Evolutionary conservation across 1,140 invertebrate genomes (phyloP).

Genomic region (Drosophila arawakana): DNA sequence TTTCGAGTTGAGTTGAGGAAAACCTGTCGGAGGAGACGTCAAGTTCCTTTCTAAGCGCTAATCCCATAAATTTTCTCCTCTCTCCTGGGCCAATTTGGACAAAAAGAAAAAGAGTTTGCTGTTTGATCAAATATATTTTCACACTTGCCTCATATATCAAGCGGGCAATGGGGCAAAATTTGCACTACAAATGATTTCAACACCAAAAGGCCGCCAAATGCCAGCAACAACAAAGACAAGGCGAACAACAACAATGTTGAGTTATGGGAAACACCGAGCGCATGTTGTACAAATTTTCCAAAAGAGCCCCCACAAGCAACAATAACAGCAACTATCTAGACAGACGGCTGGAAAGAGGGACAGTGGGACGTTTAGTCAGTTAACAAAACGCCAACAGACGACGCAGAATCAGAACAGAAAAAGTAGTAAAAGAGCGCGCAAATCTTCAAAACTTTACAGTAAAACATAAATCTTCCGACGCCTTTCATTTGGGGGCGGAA

Average conservation of each 20-base stretch:
- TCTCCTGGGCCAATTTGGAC: slow-evolving; percentile 43
- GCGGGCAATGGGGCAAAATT: slow-evolving; percentile 68
- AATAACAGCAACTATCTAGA: slow-evolving; percentile 25
- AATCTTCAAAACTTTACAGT: slow-evolving; percentile 65
- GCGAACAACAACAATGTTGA: slow-evolving; percentile 54
- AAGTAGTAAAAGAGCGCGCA: slow-evolving; percentile 38
- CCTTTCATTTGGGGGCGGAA: slow-evolving; percentile 71
- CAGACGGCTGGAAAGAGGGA: slow-evolving; percentile 15
- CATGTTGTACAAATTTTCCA: slow-evolving; percentile 76
- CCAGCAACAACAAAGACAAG: slow-evolving; percentile 7
- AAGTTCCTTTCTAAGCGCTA: slow-evolving; percentile 60
- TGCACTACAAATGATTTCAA: slow-evolving; percentile 84
- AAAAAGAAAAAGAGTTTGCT: slow-evolving; percentile 43
- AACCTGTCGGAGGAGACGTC: slow-evolving; percentile 20
- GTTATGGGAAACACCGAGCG: slow-evolving; percentile 77
- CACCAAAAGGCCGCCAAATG: slow-evolving; percentile 74
- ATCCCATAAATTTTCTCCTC: slow-evolving; percentile 63
- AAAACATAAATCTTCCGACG: slow-evolving; percentile 76
- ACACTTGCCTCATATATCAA: slow-evolving; percentile 83
- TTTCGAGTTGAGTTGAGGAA: slow-evolving; percentile 26
- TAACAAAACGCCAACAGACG: slow-evolving; percentile 50
- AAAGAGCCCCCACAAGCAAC: slow-evolving; percentile 48
- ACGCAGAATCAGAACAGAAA: slow-evolving; percentile 56
- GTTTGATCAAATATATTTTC: slow-evolving; percentile 83
- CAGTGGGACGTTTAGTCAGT: slow-evolving; percentile 7